Conservation (phyloP, 2,113 vertebrate genomes). For the Charadrius vociferus region DNA sequence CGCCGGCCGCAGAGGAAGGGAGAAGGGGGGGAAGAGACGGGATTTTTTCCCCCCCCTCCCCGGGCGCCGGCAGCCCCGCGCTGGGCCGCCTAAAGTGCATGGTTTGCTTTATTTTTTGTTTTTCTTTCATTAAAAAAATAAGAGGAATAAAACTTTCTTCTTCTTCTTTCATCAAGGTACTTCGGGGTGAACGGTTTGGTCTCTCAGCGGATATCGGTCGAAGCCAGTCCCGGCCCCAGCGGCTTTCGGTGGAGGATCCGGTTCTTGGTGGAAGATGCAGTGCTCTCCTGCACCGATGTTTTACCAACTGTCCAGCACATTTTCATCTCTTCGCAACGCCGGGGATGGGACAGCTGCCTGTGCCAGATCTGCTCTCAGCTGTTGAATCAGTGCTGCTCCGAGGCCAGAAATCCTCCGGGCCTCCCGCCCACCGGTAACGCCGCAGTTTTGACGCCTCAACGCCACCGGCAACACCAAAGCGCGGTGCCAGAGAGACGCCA, state of each 20-base stretch:
- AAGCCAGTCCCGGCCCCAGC: constrained; percentile 1
- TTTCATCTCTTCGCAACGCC: not conserved
- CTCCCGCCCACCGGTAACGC: not conserved
- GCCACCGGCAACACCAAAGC: not conserved
- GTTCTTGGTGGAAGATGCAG: not conserved
- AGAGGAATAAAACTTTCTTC: constrained; percentile 81
- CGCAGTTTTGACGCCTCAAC: not conserved
- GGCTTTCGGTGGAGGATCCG: not conserved
- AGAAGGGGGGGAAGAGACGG: not conserved
- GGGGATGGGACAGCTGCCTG: fast-evolving
- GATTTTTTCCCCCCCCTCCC: not conserved
- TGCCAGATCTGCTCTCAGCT: fast-evolving
- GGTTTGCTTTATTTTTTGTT: constrained; percentile 73
- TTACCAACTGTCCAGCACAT: fast-evolving
- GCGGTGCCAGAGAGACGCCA: fast-evolving
- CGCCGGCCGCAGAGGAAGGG: constrained; percentile 49
- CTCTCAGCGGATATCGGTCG: constrained; percentile 73
- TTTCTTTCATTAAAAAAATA: constrained; percentile 79
- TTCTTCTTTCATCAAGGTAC: constrained; percentile 78
- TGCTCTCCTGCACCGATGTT: not conserved
- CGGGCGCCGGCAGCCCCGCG: constrained; percentile 52
- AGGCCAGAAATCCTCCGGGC: not conserved
- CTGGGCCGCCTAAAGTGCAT: constrained; percentile 78
- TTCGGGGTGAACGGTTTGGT: constrained; percentile 72
- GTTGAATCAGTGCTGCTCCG: fast-evolving